phyloP scores from a whole-genome alignment of 2,113 vertebrate genomes.

The Anolis sagrei region DNA sequence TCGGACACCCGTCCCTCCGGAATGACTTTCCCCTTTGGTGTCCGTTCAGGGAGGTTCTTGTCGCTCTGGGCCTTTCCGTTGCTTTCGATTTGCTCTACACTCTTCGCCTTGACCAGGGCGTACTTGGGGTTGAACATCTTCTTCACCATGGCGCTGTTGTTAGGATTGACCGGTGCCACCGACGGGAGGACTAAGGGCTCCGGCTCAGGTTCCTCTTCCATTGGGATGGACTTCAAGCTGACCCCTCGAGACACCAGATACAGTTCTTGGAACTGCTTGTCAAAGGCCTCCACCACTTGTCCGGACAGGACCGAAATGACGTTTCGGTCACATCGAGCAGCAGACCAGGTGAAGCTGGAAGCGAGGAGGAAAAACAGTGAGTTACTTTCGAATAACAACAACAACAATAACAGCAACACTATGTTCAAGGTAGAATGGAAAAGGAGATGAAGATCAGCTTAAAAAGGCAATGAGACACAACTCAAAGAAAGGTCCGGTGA shows the following conservation, averaged over 20 bases:
- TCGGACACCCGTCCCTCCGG: conserved; percentile 55
- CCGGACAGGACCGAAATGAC: conserved; percentile 91
- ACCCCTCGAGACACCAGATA: conserved; percentile 84
- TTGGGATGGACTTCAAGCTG: conserved; percentile 81
- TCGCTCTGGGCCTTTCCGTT: conserved; percentile 55
- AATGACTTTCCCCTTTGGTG: conserved; percentile 39
- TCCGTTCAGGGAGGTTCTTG: conserved; percentile 39
- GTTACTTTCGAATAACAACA: too few species aligned
- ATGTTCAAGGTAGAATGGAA: background rate
- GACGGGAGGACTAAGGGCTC: conserved; percentile 73
- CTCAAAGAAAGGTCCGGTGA: background rate
- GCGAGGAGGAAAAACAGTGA: background rate
- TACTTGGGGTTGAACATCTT: conserved; percentile 94
- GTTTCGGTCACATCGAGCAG: conserved; percentile 88
- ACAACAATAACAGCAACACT: too few species aligned
- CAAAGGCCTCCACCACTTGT: conserved; percentile 90
- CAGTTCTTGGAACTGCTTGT: conserved; percentile 90
- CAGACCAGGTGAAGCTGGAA: conserved; percentile 92
- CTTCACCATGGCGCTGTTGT: conserved; percentile 76
- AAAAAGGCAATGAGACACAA: background rate
- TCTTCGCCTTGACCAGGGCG: conserved; percentile 81
- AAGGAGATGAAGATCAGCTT: background rate
- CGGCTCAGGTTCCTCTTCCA: conserved; percentile 81
- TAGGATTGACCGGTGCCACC: conserved; percentile 54
- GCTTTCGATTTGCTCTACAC: conserved; percentile 75